Percentiles rank a stretch among this genome's conserved stretches.
These are phyloP conservation scores for Tympanuchus pallidicinctus DNA, from an alignment of 2,113 vertebrate species.

Conservation along the genomic window DNA sequence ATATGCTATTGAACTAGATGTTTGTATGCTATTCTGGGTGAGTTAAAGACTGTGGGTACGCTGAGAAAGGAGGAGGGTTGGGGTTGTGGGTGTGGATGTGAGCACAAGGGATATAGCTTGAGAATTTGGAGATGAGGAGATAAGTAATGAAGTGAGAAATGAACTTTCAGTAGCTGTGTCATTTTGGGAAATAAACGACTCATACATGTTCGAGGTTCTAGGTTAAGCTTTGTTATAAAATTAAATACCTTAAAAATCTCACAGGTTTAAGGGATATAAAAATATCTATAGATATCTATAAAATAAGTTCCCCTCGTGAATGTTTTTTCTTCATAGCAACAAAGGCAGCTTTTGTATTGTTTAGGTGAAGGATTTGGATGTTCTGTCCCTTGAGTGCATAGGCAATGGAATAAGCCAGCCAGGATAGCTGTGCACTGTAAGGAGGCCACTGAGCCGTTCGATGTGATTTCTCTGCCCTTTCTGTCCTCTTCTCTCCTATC, in stretches of 20 bases:
- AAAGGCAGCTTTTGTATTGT: not conserved
- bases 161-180: accelerated
- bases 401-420: not conserved
- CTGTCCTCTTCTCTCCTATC: not conserved
- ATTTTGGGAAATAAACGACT: not conserved
- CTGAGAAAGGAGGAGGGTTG: not conserved
- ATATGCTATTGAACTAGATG: not conserved
- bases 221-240: not conserved
- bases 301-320: not conserved
- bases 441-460: not conserved
- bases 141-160: not conserved
- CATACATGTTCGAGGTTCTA: not conserved
- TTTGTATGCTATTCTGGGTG: not conserved
- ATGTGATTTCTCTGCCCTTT: not conserved
- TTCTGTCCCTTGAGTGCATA: not conserved
- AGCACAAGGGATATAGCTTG: not conserved
- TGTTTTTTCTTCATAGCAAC: not conserved
- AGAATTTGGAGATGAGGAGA: not conserved
- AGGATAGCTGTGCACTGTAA: not conserved
- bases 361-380: not conserved
- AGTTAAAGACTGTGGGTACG: not conserved
- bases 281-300: not conserved
- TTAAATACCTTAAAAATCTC: not conserved
- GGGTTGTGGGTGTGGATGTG: not conserved
- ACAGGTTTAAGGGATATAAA: not conserved